These are phyloP conservation scores for Drosophila rubida DNA, from an alignment of 2,888 invertebrate genomes.

Conservation along the genomic window DNA sequence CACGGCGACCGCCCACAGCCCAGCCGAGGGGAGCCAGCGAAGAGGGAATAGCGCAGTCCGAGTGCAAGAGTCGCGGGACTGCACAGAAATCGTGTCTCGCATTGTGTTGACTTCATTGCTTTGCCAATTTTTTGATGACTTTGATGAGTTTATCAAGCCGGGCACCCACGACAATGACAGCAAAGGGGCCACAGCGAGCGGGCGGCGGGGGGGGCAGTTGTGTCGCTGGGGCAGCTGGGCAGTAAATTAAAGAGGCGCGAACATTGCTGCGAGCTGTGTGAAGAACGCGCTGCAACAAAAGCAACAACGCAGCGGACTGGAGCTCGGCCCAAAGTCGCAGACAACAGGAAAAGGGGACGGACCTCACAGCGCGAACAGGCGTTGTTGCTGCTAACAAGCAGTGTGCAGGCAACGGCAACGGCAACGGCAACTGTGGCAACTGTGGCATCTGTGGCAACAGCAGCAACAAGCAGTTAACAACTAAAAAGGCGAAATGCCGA, in stretches of 20 bases:
- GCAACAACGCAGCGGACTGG: not conserved
- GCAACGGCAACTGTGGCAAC: conserved; percentile 45
- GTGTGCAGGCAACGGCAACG: conserved; percentile 69
- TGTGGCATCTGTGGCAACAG: conserved; percentile 12
- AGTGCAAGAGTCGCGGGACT: not conserved
- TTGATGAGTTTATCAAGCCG: conserved; percentile 76
- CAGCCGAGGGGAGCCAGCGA: not conserved
- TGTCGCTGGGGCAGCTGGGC: conserved; percentile 37
- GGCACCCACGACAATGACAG: conserved; percentile 29
- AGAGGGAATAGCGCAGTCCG: not conserved
- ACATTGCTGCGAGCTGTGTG: conserved; percentile 70
- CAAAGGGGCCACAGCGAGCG: not conserved
- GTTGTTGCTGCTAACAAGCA: conserved; percentile 71
- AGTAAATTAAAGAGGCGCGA: conserved; percentile 77
- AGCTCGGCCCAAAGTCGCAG: not conserved
- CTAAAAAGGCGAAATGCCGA: conserved; percentile 70
- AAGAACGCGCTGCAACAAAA: conserved; percentile 34
- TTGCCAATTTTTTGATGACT: conserved; percentile 67
- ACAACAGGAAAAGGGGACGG: conserved; percentile 27
- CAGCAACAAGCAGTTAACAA: conserved; percentile 64
- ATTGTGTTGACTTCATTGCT: conserved; percentile 68
- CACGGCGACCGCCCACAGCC: conserved; percentile 40
- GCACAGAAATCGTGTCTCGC: conserved; percentile 62
- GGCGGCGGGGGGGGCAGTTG: conserved; percentile 13
- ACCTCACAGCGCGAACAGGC: conserved; percentile 46